Evolutionary conservation across 2,888 invertebrate species (phyloP).

Genomic region (Orchestes rusci): DNA sequence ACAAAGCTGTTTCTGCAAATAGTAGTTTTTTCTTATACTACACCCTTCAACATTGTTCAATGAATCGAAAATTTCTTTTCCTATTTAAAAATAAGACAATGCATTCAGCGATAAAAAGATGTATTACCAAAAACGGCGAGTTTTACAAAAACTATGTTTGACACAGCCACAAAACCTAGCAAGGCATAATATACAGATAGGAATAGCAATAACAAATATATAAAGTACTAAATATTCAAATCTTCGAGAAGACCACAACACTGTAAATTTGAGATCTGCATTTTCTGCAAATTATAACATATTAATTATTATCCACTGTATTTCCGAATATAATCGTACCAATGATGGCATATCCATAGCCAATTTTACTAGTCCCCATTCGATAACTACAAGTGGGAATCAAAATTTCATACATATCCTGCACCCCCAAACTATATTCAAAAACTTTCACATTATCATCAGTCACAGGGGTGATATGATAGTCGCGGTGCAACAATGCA

Average conservation of each 20-base stretch:
- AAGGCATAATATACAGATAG: slow-evolving; percentile 11
- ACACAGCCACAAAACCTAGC: slow-evolving; percentile 17
- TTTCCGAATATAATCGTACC: slow-evolving; percentile 49
- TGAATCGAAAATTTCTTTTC: too few species aligned
- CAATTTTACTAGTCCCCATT: slow-evolving; percentile 85
- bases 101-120: too few species aligned
- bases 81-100: too few species aligned
- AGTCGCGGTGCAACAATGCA: slow-evolving; percentile 32
- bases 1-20: too few species aligned
- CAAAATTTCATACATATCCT: slow-evolving; percentile 63
- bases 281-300: slow-evolving; percentile 49
- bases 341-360: slow-evolving; percentile 75
- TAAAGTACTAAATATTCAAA: slow-evolving; percentile 58
- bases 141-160: not conserved
- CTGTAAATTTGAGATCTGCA: slow-evolving; percentile 57
- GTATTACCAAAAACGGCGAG: too few species aligned
- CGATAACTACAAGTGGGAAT: slow-evolving; percentile 94
- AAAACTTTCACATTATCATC: slow-evolving; percentile 41
- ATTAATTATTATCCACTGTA: slow-evolving; percentile 1
- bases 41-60: too few species aligned
- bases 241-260: slow-evolving; percentile 70
- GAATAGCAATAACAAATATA: slow-evolving; percentile 37
- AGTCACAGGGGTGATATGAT: slow-evolving; percentile 36
- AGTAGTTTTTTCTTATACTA: too few species aligned
- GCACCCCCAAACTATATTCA: slow-evolving; percentile 43